A percentile compares a stretch with the other conserved stretches of the same genome.
These are phyloP conservation scores for Heliconius charithonia DNA, from an alignment of 2,888 invertebrate species.

Conservation along the genomic window DNA sequence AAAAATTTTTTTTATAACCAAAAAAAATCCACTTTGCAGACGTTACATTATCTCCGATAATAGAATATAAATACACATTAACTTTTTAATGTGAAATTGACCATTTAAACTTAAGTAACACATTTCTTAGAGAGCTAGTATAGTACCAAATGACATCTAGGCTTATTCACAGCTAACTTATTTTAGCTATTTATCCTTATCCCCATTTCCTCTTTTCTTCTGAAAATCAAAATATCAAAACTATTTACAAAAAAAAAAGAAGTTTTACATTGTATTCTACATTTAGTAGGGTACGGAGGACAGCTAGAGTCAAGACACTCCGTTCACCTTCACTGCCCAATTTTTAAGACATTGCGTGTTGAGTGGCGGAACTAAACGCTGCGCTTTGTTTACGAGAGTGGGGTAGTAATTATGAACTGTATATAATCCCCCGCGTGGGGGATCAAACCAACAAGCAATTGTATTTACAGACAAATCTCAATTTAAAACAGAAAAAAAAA, in stretches of 20 bases:
- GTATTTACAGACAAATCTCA: background rate
- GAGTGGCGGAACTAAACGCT: background rate
- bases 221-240: conserved; percentile 52
- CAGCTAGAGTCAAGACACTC: background rate
- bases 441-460: background rate
- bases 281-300: background rate
- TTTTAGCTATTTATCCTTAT: conserved; percentile 55
- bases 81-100: conserved; percentile 39
- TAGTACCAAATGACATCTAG: conserved; percentile 42
- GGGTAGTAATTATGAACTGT: background rate
- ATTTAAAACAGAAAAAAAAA: background rate
- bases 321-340: background rate
- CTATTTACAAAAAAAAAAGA: conserved; percentile 36
- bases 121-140: conserved; percentile 39
- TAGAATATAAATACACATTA: conserved; percentile 30
- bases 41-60: background rate
- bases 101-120: conserved; percentile 36
- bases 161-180: conserved; percentile 31
- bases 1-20: too few species aligned
- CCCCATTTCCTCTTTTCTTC: conserved; percentile 57
- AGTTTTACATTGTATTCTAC: background rate
- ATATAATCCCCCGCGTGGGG: background rate
- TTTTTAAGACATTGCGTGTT: background rate
- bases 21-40: background rate
- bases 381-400: background rate